Evolutionary conservation across 2,888 invertebrate species (phyloP).

Genomic region (Tiliacea citrago): DNA sequence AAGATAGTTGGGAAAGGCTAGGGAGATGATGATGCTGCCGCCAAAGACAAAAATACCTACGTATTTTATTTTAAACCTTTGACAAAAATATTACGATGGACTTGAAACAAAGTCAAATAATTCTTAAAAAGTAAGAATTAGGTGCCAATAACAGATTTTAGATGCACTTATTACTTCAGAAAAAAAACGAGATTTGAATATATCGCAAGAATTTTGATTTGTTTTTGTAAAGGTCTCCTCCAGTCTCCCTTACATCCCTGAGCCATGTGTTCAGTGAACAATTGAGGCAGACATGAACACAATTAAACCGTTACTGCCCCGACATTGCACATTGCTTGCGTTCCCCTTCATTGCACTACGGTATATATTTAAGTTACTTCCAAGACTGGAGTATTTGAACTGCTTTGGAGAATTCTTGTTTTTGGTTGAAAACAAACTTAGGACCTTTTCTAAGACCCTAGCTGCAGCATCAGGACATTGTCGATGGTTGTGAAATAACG

Average conservation of each 20-base stretch:
- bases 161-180: no score
- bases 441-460: neutral
- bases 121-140: neutral
- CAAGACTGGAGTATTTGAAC: conserved; percentile 9
- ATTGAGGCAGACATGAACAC: conserved; percentile 76
- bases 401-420: neutral
- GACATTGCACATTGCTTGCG: conserved; percentile 65
- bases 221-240: conserved; percentile 23
- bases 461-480: neutral
- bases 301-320: conserved; percentile 76
- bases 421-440: neutral
- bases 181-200: neutral
- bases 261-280: conserved; percentile 58
- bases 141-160: neutral
- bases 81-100: neutral
- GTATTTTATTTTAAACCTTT: neutral
- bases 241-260: neutral
- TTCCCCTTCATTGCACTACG: conserved; percentile 52
- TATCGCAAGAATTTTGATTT: neutral
- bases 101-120: neutral
- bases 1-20: no score
- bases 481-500: neutral
- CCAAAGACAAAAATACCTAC: neutral
- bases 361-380: conserved; percentile 19
- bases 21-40: neutral